These are phyloP conservation scores for Hypolimnas misippus DNA, from an alignment of 2,888 invertebrate genomes.

Conservation along the genomic window DNA sequence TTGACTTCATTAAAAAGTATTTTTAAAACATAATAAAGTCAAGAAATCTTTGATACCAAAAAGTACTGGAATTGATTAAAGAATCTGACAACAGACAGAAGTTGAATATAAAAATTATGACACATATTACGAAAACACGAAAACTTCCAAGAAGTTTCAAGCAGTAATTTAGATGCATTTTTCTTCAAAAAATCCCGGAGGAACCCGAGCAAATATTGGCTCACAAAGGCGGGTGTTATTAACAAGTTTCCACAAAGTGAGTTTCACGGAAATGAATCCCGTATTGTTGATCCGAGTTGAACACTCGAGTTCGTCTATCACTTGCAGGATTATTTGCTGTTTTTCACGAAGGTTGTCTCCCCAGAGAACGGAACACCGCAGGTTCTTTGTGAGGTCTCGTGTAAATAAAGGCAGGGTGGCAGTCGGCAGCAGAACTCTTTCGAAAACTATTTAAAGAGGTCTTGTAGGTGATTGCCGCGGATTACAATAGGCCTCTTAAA, in stretches of 20 bases:
- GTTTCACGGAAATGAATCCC: conserved; percentile 59
- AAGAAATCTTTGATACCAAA: too few species aligned
- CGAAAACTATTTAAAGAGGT: conserved; percentile 73
- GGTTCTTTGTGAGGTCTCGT: conserved; percentile 61
- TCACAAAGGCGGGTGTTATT: conserved; percentile 37
- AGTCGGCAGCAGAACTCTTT: conserved; percentile 65
- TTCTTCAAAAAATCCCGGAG: background rate
- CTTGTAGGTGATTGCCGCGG: conserved; percentile 10
- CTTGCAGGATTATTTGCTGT: conserved; percentile 64
- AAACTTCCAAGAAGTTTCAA: background rate
- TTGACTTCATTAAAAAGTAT: too few species aligned
- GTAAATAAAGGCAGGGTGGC: conserved; percentile 64
- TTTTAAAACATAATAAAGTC: too few species aligned
- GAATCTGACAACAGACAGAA: too few species aligned
- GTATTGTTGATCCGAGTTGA: conserved; percentile 59
- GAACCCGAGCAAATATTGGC: conserved; percentile 5
- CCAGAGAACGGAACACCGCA: conserved; percentile 15
- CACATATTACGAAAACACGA: too few species aligned
- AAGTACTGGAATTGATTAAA: too few species aligned
- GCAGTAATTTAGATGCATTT: conserved; percentile 2
- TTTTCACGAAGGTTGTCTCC: conserved; percentile 53
- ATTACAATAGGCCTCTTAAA: conserved; percentile 3
- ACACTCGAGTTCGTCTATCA: conserved; percentile 63
- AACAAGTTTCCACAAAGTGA: conserved; percentile 58
- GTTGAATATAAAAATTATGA: too few species aligned